Evolutionary conservation across 1,140 invertebrate species (phyloP).

Genomic region (Papilio polyxenes): DNA sequence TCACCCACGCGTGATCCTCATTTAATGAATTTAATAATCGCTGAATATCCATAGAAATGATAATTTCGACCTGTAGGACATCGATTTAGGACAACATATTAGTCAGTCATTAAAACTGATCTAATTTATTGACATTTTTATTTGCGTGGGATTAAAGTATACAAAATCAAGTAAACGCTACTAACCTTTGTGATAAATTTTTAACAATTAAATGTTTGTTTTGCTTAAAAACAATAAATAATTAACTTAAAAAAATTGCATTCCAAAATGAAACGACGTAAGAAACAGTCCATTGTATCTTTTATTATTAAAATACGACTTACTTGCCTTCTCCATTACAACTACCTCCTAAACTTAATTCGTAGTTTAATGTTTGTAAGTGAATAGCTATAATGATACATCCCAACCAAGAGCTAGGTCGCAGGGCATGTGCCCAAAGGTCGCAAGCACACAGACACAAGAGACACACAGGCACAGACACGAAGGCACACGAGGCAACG

Average conservation of each 20-base stretch:
- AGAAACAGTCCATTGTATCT: not conserved
- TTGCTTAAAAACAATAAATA: not conserved
- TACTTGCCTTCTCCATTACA: constrained; percentile 30
- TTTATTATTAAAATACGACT: not conserved
- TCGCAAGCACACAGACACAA: constrained; percentile 52
- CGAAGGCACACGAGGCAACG: constrained; percentile 28
- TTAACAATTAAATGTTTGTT: not conserved
- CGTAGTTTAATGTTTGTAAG: constrained; percentile 40
- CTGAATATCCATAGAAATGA: not conserved
- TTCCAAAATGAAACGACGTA: not conserved
- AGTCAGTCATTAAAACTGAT: not conserved
- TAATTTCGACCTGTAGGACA: not conserved
- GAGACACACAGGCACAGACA: constrained; percentile 28
- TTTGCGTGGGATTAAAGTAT: not conserved
- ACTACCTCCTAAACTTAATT: not conserved
- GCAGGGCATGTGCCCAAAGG: constrained; percentile 63
- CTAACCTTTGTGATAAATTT: not conserved
- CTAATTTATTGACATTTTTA: not conserved
- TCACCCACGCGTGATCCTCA: not conserved
- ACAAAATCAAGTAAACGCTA: not conserved
- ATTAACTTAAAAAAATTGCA: too few species aligned
- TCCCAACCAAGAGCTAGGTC: constrained; percentile 64
- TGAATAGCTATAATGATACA: constrained; percentile 67
- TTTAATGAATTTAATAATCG: not conserved
- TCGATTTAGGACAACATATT: not conserved